phyloP scores from a whole-genome alignment of 2,888 invertebrate species.

The Disparrhopalites patrizii region DNA sequence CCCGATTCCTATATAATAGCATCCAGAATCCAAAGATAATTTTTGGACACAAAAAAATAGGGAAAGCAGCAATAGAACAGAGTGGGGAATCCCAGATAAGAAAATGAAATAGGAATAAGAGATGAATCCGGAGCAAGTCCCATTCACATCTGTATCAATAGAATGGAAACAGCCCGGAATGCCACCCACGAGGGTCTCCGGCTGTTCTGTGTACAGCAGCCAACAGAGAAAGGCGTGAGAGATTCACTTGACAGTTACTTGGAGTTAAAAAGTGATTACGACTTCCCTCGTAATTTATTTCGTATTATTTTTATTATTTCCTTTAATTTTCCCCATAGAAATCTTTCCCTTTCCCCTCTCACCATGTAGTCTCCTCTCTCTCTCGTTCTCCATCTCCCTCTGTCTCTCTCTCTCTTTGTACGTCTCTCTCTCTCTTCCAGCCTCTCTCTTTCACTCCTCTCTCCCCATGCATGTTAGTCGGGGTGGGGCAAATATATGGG shows the following conservation, averaged over 20 bases:
- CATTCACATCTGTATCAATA: background rate
- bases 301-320: constrained; percentile 18
- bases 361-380: background rate
- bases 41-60: too few species aligned
- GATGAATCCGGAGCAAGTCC: background rate
- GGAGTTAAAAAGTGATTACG: constrained; percentile 14
- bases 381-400: background rate
- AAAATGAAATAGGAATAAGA: too few species aligned
- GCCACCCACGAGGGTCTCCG: constrained; percentile 21
- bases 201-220: background rate
- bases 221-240: background rate
- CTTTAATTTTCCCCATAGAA: constrained; percentile 13
- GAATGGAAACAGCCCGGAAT: constrained; percentile 5
- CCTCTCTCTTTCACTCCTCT: background rate
- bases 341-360: background rate
- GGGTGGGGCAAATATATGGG: background rate
- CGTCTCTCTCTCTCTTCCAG: constrained; percentile 1
- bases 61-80: too few species aligned
- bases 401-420: background rate
- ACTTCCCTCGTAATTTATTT: constrained; percentile 24
- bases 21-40: too few species aligned
- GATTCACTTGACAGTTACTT: constrained; percentile 15
- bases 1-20: too few species aligned
- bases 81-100: too few species aligned
- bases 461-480: background rate